Evolutionary conservation across 2,113 vertebrate genomes (phyloP).

Genomic region (Callochromis pleurospilus): DNA sequence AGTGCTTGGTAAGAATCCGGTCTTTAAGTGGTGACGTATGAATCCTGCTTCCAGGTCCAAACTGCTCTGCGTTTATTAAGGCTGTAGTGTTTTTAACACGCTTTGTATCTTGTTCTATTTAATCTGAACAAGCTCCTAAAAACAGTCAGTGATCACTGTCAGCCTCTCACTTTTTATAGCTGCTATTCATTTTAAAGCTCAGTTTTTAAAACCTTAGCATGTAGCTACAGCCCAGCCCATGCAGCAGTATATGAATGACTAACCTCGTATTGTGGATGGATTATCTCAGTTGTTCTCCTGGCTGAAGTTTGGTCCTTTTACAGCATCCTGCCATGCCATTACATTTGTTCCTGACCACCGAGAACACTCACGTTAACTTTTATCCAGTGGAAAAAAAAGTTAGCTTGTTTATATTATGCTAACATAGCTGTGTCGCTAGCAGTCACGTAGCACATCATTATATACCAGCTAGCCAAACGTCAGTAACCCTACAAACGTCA

Average conservation of each 20-base stretch:
- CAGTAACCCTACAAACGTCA: no score
- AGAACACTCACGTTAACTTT: fast-evolving
- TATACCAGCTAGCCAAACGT: fast-evolving
- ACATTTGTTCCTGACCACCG: fast-evolving
- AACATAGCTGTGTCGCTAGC: no score
- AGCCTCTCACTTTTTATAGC: background rate
- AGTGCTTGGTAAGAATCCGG: background rate
- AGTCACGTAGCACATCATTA: fast-evolving
- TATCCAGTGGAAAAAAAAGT: fast-evolving
- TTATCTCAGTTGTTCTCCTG: no score
- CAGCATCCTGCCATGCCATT: background rate
- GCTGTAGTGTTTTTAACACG: background rate
- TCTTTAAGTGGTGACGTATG: background rate
- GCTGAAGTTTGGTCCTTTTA: fast-evolving
- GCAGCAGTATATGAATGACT: background rate
- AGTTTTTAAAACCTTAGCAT: fast-evolving
- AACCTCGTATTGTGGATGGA: fast-evolving
- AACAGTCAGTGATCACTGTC: background rate
- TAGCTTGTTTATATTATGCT: background rate
- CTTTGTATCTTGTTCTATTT: background rate
- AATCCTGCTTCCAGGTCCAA: background rate
- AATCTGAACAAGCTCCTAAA: background rate
- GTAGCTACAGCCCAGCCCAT: fast-evolving
- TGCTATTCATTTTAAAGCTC: fast-evolving
- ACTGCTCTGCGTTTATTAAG: background rate